phyloP scores from a whole-genome alignment of 2,888 invertebrate species.

The Oscheius sp. region DNA sequence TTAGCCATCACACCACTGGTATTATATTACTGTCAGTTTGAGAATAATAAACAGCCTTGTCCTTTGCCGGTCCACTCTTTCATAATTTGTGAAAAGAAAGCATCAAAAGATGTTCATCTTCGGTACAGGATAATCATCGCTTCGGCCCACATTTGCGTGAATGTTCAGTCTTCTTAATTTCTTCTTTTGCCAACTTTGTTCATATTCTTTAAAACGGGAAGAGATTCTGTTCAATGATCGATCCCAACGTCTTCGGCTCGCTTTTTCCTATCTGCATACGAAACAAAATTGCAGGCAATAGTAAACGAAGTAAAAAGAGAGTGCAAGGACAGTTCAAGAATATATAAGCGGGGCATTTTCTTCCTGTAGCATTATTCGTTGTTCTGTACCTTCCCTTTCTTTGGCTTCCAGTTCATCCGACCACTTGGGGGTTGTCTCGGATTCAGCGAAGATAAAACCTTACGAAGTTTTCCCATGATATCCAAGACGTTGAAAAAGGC shows the following conservation, averaged over 20 bases:
- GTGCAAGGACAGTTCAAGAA: constrained; percentile 9
- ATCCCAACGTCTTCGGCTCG: neutral
- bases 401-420: neutral
- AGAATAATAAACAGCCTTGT: neutral
- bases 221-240: neutral
- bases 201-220: no score
- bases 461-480: constrained; percentile 21
- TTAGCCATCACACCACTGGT: constrained; percentile 22
- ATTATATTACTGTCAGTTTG: neutral
- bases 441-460: constrained; percentile 1
- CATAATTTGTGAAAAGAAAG: neutral
- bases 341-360: neutral
- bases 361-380: neutral
- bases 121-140: constrained; percentile 30
- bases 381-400: neutral
- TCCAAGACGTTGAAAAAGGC: neutral
- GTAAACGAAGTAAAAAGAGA: neutral
- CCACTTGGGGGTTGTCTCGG: neutral
- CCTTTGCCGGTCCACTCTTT: neutral
- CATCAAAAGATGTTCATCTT: constrained; percentile 15
- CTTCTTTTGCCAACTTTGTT: no score
- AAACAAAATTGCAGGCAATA: constrained; percentile 1
- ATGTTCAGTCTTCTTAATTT: neutral
- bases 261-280: neutral
- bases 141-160: constrained; percentile 17